A percentile compares a stretch with the other conserved stretches of the same genome.
Conservation (phyloP, 1,140 invertebrate species). For the Diorhabda carinulata region DNA sequence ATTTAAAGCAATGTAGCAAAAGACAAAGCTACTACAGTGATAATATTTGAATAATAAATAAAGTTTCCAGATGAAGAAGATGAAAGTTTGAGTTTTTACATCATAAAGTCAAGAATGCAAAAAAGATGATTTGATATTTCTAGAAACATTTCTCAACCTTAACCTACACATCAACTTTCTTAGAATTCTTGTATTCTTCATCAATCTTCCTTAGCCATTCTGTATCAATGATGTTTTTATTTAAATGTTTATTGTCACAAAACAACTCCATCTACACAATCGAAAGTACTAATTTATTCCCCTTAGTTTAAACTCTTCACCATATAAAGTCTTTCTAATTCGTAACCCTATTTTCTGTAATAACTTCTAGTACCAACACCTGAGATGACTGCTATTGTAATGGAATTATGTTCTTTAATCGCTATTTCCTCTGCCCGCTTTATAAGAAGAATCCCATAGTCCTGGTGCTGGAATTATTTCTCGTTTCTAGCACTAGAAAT, state of each 20-base stretch:
- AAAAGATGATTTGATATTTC: too few relatives aligned
- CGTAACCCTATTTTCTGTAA: constrained; percentile 96
- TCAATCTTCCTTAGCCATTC: constrained; percentile 31
- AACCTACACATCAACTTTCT: not conserved
- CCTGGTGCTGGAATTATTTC: constrained; percentile 96
- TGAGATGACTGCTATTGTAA: constrained; percentile 95
- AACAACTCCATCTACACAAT: constrained; percentile 29
- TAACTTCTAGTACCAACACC: constrained; percentile 96
- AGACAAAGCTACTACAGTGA: too few relatives aligned
- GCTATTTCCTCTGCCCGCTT: constrained; percentile 98
- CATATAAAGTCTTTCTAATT: constrained; percentile 98
- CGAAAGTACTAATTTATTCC: constrained; percentile 35
- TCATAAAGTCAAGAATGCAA: too few relatives aligned
- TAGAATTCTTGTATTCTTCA: constrained; percentile 4
- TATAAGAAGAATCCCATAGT: constrained; percentile 94
- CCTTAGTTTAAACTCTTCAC: constrained; percentile 61
- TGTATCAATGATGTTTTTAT: constrained; percentile 8
- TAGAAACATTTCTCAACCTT: too few relatives aligned
- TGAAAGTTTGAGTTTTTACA: too few relatives aligned
- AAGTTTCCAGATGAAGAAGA: too few relatives aligned
- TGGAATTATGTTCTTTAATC: constrained; percentile 85
- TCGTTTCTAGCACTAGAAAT: constrained; percentile 85
- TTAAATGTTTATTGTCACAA: constrained; percentile 13
- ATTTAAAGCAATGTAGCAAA: too few relatives aligned
- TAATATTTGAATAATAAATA: too few relatives aligned